Evolutionary conservation across 2,888 invertebrate genomes (phyloP), one percentile per base, ranked within the genome.

Genomic region (Criorhina ranunculi): DNA sequence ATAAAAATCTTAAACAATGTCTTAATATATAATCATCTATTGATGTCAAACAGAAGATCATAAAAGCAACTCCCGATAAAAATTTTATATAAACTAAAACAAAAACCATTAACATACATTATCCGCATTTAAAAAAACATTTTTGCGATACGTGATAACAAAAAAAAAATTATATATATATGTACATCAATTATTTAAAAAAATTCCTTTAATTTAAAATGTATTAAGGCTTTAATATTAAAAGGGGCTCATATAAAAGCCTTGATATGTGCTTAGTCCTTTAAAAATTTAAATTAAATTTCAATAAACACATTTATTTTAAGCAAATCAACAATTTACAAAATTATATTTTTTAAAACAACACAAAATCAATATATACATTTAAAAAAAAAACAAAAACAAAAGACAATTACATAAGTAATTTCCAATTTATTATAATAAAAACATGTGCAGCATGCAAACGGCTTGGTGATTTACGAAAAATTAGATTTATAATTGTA

Each of bases 381-480:
- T n/a, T n/a, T n/a, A 31, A 12, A 15, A 46, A 57, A 11, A 57
- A 40, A 17, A 35, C 19, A 17, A 40, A 15, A 40, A 51, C 44
- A 44, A 64, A n/a, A n/a, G n/a, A n/a, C n/a, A n/a, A n/a, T n/a
- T n/a, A n/a, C n/a, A n/a, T n/a, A n/a, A n/a, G n/a, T 5, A 44
- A 66, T 40, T 51, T 46, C 29, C 19, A 64, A 59, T 70, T 78
- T 70, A 64, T 70, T 73, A 55, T 60, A 17, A 35, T 9, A 53
- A 24, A 46, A 59, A 42, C 12, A 33, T 59, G 44, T 64, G 42
- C 70, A 53, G 42, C n/a, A 66, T 66, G 53, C 59, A 53, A 59
- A 64, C 42, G 60, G 78, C 78, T 85, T 80, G 70, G 75, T 76
- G 80, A 85, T 85, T 80, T 60, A 66, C 49, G 69, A 70, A 55